Conservation (phyloP, 2,888 invertebrate genomes). For the Hyposoter didymator region DNA sequence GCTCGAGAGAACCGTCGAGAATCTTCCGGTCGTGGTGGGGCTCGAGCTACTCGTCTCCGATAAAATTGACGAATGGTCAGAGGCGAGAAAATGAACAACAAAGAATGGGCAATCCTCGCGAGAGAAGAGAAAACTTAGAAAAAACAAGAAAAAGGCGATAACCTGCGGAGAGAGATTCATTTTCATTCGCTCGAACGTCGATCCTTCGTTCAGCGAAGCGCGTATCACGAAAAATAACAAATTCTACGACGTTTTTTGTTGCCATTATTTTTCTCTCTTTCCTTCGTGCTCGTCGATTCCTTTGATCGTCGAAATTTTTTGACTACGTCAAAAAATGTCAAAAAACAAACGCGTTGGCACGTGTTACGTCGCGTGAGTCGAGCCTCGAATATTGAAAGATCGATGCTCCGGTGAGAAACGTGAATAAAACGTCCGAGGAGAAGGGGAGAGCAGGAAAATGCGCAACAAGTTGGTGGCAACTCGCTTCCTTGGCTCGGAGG, state of each 20-base stretch:
- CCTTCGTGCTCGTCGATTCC: too few relatives aligned
- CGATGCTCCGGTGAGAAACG: conserved; percentile 1
- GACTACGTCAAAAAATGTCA: too few relatives aligned
- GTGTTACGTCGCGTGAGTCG: not conserved
- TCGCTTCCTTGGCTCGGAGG: conserved; percentile 8
- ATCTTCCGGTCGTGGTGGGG: not conserved
- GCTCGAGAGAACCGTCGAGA: not conserved
- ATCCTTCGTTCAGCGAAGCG: not conserved
- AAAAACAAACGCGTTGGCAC: not conserved
- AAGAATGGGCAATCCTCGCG: too few relatives aligned
- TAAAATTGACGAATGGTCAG: not conserved
- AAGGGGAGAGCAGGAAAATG: not conserved
- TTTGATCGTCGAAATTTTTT: too few relatives aligned
- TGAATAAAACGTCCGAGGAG: not conserved
- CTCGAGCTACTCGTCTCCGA: not conserved
- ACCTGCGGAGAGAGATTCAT: not conserved
- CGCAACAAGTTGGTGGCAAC: conserved; percentile 8
- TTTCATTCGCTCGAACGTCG: not conserved
- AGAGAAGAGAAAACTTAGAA: not conserved
- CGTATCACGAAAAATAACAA: not conserved
- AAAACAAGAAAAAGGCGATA: not conserved
- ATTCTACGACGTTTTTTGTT: not conserved
- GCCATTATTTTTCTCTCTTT: not conserved
- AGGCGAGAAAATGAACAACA: not conserved
- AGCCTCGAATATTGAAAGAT: conserved; percentile 10